These are phyloP conservation scores for Turdus rufiventris DNA, from an alignment of 2,113 vertebrate genomes.

Conservation along the genomic window DNA sequence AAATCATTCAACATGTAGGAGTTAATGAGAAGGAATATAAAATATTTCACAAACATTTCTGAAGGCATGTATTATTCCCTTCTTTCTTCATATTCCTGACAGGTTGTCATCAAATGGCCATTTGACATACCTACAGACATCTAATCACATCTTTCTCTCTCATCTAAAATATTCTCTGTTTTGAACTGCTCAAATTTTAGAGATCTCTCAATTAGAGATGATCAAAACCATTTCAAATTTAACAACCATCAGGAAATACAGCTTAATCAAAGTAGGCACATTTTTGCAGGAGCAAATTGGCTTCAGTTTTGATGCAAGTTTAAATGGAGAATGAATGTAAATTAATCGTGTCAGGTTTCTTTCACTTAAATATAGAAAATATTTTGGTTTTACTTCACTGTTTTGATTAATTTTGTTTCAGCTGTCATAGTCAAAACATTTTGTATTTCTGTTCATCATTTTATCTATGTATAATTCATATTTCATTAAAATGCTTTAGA, in stretches of 20 bases:
- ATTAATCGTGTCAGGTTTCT: background rate
- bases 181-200: background rate
- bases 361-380: background rate
- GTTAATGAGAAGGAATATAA: background rate
- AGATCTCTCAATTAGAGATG: background rate
- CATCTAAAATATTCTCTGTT: background rate
- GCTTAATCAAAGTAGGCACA: background rate
- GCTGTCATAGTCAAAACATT: background rate
- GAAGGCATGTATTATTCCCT: background rate
- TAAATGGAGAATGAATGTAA: background rate
- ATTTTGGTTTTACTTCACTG: background rate
- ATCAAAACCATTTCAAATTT: slow-evolving; percentile 10
- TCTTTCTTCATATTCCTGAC: background rate
- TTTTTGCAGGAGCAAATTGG: background rate
- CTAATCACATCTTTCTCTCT: background rate
- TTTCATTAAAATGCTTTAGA: background rate
- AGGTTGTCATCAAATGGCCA: background rate
- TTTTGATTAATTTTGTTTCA: background rate
- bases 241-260: background rate
- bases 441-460: background rate
- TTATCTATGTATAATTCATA: background rate
- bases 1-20: background rate
- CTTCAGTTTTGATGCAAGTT: slow-evolving; percentile 9
- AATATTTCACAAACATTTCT: background rate
- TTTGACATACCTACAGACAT: background rate